Evolutionary conservation across 2,888 invertebrate species (phyloP), one percentile per base, ranked within the genome.

Genomic region (Danaus chrysippus): DNA sequence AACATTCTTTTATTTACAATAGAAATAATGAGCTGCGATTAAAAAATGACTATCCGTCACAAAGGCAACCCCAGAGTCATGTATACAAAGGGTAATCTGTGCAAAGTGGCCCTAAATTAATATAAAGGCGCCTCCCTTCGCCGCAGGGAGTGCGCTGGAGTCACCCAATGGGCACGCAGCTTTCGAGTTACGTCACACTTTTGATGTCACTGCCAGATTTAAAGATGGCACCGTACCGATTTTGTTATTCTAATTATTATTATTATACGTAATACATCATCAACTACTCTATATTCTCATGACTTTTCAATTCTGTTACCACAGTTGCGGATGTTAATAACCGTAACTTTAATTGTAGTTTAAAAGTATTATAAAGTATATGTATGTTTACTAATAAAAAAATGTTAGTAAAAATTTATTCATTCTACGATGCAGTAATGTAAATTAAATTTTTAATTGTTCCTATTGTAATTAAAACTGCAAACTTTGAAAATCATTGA

Each of bases 61-160:
- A 80, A 87, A 87, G 83, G 83, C 84, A 84, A 84, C 84, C 86
- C 81, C 79, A 76, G 76, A 86, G 82, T 86, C 91, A 91, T 80
- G 74, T 75, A 78, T 75, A 87, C 89, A 92, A 91, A 82, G 82
- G 86, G 84, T 86, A 87, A 92, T 92, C 89, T 86, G 83, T 82
- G 83, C 85, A 86, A 92, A 85, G 83, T 85, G 82, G 81, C 78
- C 79, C 80, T 74, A 80, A 84, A 82, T 82, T 79, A 81, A 81
- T 78, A 79, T 76, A 75, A 80, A 77, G 69, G 75, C 72, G 72
- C 78, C 79, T 76, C 80, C 81, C 80, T 74, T 74, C 73, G 63
- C 76, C 65, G 73, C 70, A 70, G 70, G 73, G 69, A 60, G 70
- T 74, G 56, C 58, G 57, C 60, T 60, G 58, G 56, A 63, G 61